Base-by-base conservation (phyloP, 2,888 invertebrate genomes). In the Orthosia incerta region DNA sequence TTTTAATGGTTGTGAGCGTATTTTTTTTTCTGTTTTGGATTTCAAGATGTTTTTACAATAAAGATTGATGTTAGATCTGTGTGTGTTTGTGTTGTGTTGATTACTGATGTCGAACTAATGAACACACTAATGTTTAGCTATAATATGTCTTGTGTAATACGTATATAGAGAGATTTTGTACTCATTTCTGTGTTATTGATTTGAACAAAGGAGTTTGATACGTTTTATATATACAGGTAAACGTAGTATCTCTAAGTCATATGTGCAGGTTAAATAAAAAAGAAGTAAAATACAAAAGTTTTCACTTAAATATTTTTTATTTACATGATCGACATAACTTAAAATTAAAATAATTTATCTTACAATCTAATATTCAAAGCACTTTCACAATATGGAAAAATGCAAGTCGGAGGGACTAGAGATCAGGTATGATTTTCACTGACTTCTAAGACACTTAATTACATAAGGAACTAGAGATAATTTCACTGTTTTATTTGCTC, bases 291-390 rank as follows among this genome's bases (percentile, higher is more conserved):
- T 16, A 53, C 5, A 26, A 2, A 48, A 9, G 18, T 16, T n/a
- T 20, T 50, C 4, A 59, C 50, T 26, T 15, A 13, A 57, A 68
- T n/a, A 3, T 16, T 64, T 51, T 70, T 55, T 57, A 57, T 86
- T 84, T 77, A 51, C 55, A 72, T 75, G 62, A 76, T 85, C 4
- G 15, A 50, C 9, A 13, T 48, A 45, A 45, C 51, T 71, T 71
- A 75, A 59, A 26, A 62, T 39, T 71, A 78, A 5, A 75, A 77
- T 77, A 86, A 83, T 63, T 86, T 79, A 84, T 39, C 75, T 74
- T 84, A 83, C 4, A 68, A 55, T 50, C 55, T 78, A 76, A 53
- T 57, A 72, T 78, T 80, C 45, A 85, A 74, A 84, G 9, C 61
- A 23, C 5, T 66, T 65, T 79, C 57, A 76, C 50, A 61, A 71